Base-by-base conservation (phyloP, 1,140 invertebrate species). In the Hestina assimilis region DNA sequence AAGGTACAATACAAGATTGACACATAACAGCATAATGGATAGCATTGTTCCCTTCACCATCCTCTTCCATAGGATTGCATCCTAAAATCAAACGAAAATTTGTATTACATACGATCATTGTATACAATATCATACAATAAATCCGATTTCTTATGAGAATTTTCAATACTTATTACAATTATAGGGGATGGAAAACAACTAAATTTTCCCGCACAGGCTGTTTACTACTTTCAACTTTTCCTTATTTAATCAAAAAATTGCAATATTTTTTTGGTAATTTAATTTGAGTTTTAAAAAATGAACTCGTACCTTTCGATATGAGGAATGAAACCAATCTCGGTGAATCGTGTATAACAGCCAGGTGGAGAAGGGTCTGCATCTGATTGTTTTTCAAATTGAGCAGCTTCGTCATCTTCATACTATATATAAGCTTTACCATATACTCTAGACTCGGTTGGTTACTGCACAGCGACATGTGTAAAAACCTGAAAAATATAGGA, bases 391-490 rank as follows among this genome's bases (percentile, higher is more conserved):
- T 71, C 17, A 75, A 63, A 41, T 87, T 83, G 0, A 85, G 54
- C 2, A 85, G 38, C 15, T 71, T 66, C 0, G 69, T 65, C 70
- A 85, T 79, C 6, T 68, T 74, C 48, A 83, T 63, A 7, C 52
- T 68, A 31, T 83, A 67, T 11, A 84, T 73, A 4, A 87, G 53
- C 41, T 83, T 84, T 26, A 86, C 79, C 3, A 86, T 83, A 54
- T 77, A 80, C n/a, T 82, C 75, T 12, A 86, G 56, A 14, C 79
- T 82, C 0, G 72, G 64, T 40, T 76, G 73, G 29, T 82, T 82
- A 53, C 70, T 83, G 29, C 66, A 71, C 2, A 87, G 33, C 4
- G 79, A 75, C 84, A 87, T 83, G 58, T 87, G 84, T 0, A 87
- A 58, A 51, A 84, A 87, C 4, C 84, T 87, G 56, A 6, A 63